Percentiles rank a stretch among this genome's conserved stretches.
phyloP scores from a whole-genome alignment of 2,888 invertebrate species.

The Lamellibrachia satsuma region DNA sequence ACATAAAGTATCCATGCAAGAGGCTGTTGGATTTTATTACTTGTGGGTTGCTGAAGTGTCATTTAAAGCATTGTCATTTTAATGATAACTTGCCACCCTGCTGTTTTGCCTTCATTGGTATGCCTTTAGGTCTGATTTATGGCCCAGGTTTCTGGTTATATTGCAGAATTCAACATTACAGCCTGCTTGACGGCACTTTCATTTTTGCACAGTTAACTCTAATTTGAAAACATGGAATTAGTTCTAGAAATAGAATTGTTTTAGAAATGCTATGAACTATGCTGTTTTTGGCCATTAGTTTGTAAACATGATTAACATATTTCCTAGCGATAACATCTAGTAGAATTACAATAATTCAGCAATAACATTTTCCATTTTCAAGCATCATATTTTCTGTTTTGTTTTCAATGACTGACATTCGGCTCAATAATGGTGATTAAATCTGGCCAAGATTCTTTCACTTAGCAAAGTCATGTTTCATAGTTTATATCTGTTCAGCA shows the following conservation, averaged over 20 bases:
- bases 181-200: neutral
- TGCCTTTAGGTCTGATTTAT: slow-evolving; percentile 3
- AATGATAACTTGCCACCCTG: neutral
- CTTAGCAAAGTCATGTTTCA: neutral
- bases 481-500: neutral
- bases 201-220: neutral
- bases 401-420: neutral
- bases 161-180: neutral
- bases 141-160: neutral
- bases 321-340: neutral
- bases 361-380: neutral
- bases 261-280: neutral
- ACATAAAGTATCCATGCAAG: neutral
- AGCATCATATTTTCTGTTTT: neutral
- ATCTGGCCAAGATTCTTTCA: neutral
- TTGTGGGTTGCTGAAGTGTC: neutral
- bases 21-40: neutral
- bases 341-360: neutral
- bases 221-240: neutral
- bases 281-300: neutral
- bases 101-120: neutral
- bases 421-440: neutral
- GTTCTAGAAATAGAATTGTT: neutral
- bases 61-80: neutral
- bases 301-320: neutral